Conservation (phyloP, 2,113 vertebrate species). For the Syrmaticus mikado region DNA sequence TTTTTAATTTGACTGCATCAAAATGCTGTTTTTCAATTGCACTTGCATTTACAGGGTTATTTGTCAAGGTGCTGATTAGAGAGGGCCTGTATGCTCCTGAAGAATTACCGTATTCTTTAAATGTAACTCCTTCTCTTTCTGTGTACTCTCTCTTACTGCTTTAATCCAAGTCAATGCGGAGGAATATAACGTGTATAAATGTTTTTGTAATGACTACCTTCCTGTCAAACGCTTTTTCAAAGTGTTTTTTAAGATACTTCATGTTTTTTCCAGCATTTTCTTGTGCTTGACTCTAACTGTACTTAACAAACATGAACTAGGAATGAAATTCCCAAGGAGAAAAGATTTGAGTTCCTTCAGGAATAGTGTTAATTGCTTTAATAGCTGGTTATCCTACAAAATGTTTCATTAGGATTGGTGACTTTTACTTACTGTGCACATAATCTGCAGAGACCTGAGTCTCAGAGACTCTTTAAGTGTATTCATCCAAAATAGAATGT, state of each 20-base stretch:
- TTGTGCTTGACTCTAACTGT: background rate
- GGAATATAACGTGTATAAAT: background rate
- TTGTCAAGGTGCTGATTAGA: background rate
- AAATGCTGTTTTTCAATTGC: background rate
- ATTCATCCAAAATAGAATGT: background rate
- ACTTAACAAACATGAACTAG: accelerated
- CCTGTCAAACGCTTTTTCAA: background rate
- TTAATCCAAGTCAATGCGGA: background rate
- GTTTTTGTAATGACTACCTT: background rate
- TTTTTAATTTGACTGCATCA: background rate
- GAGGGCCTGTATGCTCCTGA: background rate
- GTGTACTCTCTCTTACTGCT: background rate
- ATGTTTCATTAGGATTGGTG: background rate
- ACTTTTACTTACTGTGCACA: background rate
- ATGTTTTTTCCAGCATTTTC: background rate
- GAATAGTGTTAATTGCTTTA: background rate
- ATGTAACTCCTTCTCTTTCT: background rate
- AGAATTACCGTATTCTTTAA: background rate
- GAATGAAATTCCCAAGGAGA: background rate
- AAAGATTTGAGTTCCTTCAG: background rate
- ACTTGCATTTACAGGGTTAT: background rate
- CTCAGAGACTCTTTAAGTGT: background rate
- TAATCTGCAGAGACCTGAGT: background rate
- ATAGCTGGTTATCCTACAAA: background rate
- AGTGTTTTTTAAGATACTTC: background rate